Base-by-base conservation (phyloP, 2,888 invertebrate genomes). In the Calameuta idolon region DNA sequence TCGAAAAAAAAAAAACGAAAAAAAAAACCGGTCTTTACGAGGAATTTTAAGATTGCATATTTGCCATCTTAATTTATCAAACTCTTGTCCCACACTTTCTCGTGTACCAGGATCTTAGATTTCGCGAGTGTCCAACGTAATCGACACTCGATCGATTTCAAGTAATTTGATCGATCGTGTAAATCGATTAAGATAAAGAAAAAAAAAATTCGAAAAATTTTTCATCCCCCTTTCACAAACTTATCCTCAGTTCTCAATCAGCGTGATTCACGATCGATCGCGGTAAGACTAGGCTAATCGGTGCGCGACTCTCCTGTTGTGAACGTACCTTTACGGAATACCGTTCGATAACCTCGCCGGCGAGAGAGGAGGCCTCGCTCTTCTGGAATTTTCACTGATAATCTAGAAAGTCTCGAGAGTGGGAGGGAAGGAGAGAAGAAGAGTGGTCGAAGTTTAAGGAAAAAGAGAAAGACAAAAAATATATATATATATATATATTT, bases 281-380 rank as follows among this genome's bases (percentile, higher is more conserved):
- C 23, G 9, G 23, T 9, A 23, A 55, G 9, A 1, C 23, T 5
- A 55, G 15, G 9, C 23, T 2, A 23, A 23, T 55, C 55, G 23
- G 23, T 23, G 23, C 23, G 5, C 23, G 23, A 9, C 55, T 55
- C 15, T 15, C 55, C 0, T 23, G 23, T 55, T 55, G 55, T 55
- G 55, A 55, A 55, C 55, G 55, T 23, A 55, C 55, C 55, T 55
- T 55, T 55, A 55, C 55, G 55, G 55, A 23, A 55, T 79, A 34
- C 79, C 84, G 84, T 84, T 84, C 83, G 82, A 82, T 79, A 82
- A 83, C 82, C 82, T 82, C 84, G 80, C 80, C 55, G 74, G 76
- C 82, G 80, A 84, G 78, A 84, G 78, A 81, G 80, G 81, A 79
- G 84, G 80, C 77, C 77, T 83, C 79, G 78, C 74, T 84, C 82